Evolutionary conservation across 2,113 vertebrate species (phyloP).

Genomic region (Perca schrenkii): DNA sequence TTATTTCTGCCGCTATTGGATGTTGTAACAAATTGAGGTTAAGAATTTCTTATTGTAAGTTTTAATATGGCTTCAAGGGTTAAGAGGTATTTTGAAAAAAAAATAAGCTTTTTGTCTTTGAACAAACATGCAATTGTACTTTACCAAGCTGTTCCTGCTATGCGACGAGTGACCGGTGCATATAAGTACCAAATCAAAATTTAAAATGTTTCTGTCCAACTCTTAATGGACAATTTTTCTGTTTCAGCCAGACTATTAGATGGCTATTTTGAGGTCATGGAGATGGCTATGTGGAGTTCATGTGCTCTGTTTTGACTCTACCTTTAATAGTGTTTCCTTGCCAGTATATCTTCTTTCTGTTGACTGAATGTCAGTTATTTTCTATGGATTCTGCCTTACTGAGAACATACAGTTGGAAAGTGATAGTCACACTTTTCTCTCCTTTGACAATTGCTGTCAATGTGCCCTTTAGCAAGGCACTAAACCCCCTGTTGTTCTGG

Average conservation of each 20-base stretch:
- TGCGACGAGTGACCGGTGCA: constrained; percentile 2
- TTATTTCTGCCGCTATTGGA: not conserved
- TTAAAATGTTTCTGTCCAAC: not conserved
- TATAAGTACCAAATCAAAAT: constrained; percentile 16
- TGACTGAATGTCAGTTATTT: not conserved
- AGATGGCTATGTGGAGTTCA: not conserved
- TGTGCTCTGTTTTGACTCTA: not conserved
- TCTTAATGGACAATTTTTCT: constrained; percentile 30
- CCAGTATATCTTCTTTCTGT: not conserved
- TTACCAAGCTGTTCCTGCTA: not conserved
- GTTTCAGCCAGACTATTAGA: constrained; percentile 3
- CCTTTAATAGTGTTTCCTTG: constrained; percentile 7
- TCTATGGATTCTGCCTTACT: not conserved
- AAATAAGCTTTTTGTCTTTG: not conserved
- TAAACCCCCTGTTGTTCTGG: not conserved
- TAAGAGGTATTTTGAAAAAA: not conserved
- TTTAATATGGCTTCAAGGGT: not conserved
- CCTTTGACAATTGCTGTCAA: constrained; percentile 1
- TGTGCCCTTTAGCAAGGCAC: not conserved
- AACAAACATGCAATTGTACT: constrained; percentile 20
- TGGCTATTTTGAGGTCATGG: constrained; percentile 20
- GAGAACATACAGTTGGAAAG: not conserved
- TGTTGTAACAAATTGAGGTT: not conserved
- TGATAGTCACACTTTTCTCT: not conserved
- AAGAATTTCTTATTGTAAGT: not conserved